Conservation (phyloP, 2,797 vertebrate species). For the Microctenopoma lineatum region DNA sequence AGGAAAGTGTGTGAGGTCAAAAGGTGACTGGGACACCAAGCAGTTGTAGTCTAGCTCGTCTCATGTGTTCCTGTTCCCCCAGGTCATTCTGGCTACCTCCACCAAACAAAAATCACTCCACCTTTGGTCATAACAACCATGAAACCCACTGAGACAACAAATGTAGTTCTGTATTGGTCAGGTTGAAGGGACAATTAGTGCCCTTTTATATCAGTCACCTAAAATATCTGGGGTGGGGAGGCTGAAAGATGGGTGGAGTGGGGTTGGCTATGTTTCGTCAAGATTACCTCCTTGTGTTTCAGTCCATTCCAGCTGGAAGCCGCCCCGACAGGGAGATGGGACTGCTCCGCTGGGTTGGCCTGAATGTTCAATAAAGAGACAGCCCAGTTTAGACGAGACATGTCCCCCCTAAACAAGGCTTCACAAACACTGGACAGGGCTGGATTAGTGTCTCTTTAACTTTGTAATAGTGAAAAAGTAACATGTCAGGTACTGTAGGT, state of each 20-base stretch:
- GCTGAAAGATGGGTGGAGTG: slow-evolving; percentile 61
- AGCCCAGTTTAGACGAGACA: slow-evolving; percentile 79
- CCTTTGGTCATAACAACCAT: slow-evolving; percentile 19
- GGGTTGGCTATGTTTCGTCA: slow-evolving; percentile 62
- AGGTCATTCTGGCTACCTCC: slow-evolving; percentile 36
- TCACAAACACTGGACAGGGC: slow-evolving; percentile 50
- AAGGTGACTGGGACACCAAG: slow-evolving; percentile 13
- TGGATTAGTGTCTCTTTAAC: slow-evolving; percentile 28
- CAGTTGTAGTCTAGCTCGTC: slow-evolving; percentile 13
- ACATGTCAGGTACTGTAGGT: slow-evolving; percentile 5
- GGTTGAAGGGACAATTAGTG: slow-evolving; percentile 51
- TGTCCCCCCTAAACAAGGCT: slow-evolving; percentile 62
- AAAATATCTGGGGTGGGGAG: slow-evolving; percentile 41
- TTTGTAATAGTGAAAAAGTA: slow-evolving; percentile 11
- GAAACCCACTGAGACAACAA: no score
- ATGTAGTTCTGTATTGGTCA: slow-evolving; percentile 20
- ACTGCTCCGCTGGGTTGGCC: slow-evolving; percentile 82
- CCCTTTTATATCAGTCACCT: slow-evolving; percentile 49
- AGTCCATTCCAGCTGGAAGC: slow-evolving; percentile 82
- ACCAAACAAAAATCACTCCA: slow-evolving; percentile 48
- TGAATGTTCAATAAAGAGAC: slow-evolving; percentile 81
- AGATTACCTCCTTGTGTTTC: slow-evolving; percentile 81
- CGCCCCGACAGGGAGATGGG: slow-evolving; percentile 78
- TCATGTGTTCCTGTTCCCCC: slow-evolving; percentile 28
- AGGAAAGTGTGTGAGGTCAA: slow-evolving; percentile 29